Base-by-base conservation (phyloP, 2,113 vertebrate species). In the Toxotes chatareus region DNA sequence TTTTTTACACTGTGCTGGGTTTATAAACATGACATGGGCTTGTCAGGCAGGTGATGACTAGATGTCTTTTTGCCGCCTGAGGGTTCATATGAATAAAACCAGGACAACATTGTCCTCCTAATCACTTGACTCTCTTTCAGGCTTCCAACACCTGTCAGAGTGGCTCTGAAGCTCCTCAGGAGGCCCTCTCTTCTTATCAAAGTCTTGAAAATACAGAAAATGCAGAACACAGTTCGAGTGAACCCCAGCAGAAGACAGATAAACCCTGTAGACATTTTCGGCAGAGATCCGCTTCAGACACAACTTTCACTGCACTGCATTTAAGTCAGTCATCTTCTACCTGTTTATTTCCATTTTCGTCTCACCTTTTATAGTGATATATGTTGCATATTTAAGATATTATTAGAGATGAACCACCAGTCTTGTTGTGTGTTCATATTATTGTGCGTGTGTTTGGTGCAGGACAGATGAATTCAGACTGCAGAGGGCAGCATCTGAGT, bases 211-310 rank as follows among this genome's bases (percentile, higher is more conserved):
- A 64, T 2, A 6, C 14, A 34, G 34, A 66, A 32, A 56, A 17
- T 17, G 6, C 9, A 14, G 34, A 86, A 10, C 34, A 40, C 3
- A 34, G 14, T 27, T 17, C 56, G 9, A 63, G 36, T 4, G 62
- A 74, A 34, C 31, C 57, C 1, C 61, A 62, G 46, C 40, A 11
- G 5, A 1, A 0, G 0, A 90, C 75, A 17, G 7, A 17, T 34
- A 46, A 0, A 71, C 80, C 7, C 86, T 72, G 36, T 82, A 81
- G 0, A 57, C 75, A 89, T 69, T 89, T 92, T 63, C 81, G 91
- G 0, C 80, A 68, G 71, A 88, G 93, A 86, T 94, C 94, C 1
- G 42, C 79, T n/a, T 94, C 94, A 34, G 91, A 93, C 31, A 80
- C 90, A 16, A 80, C 32, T 4, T 2, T 89, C 17, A 7, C 87